A percentile compares a stretch with the other conserved stretches of the same genome.
Conservation (phyloP, 1,140 invertebrate genomes). For the Latrodectus geometricus region DNA sequence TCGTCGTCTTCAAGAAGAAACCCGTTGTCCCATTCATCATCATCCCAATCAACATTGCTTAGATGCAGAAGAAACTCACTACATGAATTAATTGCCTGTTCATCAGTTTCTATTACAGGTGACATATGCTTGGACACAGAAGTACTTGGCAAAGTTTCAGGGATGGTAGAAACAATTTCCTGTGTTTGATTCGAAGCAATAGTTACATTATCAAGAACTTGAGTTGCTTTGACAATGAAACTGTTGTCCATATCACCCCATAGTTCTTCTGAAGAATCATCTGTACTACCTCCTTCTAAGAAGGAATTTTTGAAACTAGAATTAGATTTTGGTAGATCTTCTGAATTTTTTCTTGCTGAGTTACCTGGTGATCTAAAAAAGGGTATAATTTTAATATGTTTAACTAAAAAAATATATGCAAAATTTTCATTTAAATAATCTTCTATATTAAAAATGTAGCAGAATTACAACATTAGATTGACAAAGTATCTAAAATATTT, state of each 20-base stretch:
- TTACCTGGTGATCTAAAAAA: not conserved
- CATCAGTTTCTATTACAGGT: not conserved
- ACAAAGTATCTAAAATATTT: too few relatives aligned
- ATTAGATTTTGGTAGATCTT: not conserved
- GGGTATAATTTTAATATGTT: not conserved
- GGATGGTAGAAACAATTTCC: conserved; percentile 23
- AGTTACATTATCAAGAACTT: conserved; percentile 6
- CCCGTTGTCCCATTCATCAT: conserved; percentile 50
- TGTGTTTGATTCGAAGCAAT: not conserved
- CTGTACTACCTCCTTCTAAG: conserved; percentile 25
- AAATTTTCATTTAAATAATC: too few relatives aligned
- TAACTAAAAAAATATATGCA: too few relatives aligned
- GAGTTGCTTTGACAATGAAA: conserved; percentile 51
- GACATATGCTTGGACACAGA: not conserved
- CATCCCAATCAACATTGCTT: conserved; percentile 39
- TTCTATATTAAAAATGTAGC: too few relatives aligned
- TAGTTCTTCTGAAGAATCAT: conserved; percentile 43
- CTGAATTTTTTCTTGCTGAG: not conserved
- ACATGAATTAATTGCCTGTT: not conserved
- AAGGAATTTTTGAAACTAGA: conserved; percentile 22
- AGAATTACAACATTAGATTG: too few relatives aligned
- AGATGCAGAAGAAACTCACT: not conserved
- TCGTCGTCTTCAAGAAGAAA: conserved; percentile 39
- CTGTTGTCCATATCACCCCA: conserved; percentile 50
- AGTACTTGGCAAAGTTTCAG: conserved; percentile 10